Evolutionary conservation across 2,113 vertebrate species (phyloP), one percentile per base, ranked within the genome.

Genomic region (Apistogramma diplotaenia): DNA sequence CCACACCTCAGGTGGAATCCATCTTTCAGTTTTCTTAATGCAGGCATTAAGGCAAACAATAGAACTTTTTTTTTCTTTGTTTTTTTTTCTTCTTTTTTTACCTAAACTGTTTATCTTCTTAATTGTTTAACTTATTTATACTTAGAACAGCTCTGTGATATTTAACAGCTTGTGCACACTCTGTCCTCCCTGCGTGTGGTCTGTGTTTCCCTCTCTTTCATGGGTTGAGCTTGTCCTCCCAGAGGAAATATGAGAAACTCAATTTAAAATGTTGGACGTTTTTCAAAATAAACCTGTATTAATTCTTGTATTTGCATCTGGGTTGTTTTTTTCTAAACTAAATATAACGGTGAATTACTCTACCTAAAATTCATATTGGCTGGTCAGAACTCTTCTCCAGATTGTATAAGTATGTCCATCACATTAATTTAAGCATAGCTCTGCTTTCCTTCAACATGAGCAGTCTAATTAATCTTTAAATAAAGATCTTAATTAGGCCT

Each of bases 1-100:
- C 1, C 70, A 65, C 35, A 55, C 10, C 25, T 81, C 55, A 46
- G 37, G 43, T 84, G 31, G 43, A 74, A 70, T 83, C 46, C 78
- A 84, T 85, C 86, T 43, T 29, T 90, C 79, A 73, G 29, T 84
- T 97, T 96, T 96, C 97, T 97, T 98, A 97, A 97, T 98, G 97
- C 97, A 96, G 97, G 97, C 97, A 95, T 98, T 97, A 97, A 97
- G 96, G 95, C 95, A 90, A 93, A 91, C 93, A 93, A 89, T 61
- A 76, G 90, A 81, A 56, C 57, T 31, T 76, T 82, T 85, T 29
- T 5, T 74, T 95, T 92, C 87, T 13, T 9, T 35, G 8, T 35
- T 35, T 3, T 13, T 87, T 89, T 72, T n/a, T 51, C 15, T 70
- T 31, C 49, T 60, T 87, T 87, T 87, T 55, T 80, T 83, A 60